Evolutionary conservation across 1,140 invertebrate species (phyloP).

Genomic region (Drosophila melanica): DNA sequence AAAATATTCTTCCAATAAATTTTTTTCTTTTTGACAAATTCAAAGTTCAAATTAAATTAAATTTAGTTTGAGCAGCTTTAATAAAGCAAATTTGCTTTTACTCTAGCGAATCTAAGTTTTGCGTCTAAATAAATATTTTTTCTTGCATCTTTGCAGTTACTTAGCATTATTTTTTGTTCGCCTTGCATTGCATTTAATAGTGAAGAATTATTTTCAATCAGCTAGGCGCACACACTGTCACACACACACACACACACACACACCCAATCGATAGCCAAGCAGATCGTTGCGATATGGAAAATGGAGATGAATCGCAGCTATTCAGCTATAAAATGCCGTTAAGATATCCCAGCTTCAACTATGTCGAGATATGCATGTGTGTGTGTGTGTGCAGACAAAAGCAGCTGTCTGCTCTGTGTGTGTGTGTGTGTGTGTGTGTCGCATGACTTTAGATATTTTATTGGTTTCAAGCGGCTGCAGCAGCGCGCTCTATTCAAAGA

Average conservation of each 20-base stretch:
- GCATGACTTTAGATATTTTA: constrained; percentile 40
- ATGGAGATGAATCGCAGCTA: constrained; percentile 45
- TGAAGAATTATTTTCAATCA: constrained; percentile 40
- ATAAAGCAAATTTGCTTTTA: no score
- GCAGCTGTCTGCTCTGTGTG: constrained; percentile 19
- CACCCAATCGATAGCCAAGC: constrained; percentile 5
- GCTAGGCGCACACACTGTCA: not conserved
- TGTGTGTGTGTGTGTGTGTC: constrained; percentile 14
- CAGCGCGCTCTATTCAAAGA: constrained; percentile 56
- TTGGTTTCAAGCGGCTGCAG: constrained; percentile 39
- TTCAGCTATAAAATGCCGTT: constrained; percentile 53
- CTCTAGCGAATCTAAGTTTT: no score
- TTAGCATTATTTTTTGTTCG: constrained; percentile 5
- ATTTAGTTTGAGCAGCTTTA: no score
- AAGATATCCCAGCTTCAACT: constrained; percentile 30
- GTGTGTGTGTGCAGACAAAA: constrained; percentile 34
- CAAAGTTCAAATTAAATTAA: no score
- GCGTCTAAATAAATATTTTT: not conserved
- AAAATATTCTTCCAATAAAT: no score
- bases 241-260: constrained; percentile 4
- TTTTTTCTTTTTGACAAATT: no score
- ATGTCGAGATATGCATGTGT: constrained; percentile 4
- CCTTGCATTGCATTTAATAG: not conserved
- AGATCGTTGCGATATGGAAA: constrained; percentile 48
- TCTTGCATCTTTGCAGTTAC: not conserved